Conservation (phyloP, 2,797 vertebrate species). For the Acipenser oxyrinchus region DNA sequence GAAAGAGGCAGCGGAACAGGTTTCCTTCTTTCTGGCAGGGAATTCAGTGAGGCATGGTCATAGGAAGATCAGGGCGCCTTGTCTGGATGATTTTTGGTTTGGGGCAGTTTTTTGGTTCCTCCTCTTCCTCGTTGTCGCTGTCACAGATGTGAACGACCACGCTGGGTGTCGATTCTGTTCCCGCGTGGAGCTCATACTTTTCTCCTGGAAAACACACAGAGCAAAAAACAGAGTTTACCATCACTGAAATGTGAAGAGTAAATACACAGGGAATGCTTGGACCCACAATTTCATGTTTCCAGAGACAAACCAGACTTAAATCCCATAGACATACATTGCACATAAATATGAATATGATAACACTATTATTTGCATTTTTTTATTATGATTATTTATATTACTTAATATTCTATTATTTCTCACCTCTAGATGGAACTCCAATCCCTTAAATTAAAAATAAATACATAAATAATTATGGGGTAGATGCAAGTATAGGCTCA, state of each 20-base stretch:
- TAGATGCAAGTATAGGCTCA: too few relatives aligned
- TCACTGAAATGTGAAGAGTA: slow-evolving; percentile 5
- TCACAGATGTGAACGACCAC: slow-evolving; percentile 78
- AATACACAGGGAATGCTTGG: too few relatives aligned
- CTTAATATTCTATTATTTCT: too few relatives aligned
- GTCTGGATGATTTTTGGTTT: slow-evolving; percentile 81
- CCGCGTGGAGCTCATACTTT: slow-evolving; percentile 75
- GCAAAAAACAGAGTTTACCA: not conserved
- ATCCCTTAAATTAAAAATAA: too few relatives aligned
- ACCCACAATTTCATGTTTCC: too few relatives aligned
- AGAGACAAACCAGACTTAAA: too few relatives aligned
- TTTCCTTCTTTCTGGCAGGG: slow-evolving; percentile 37
- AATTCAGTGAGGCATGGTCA: slow-evolving; percentile 66
- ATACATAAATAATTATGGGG: too few relatives aligned
- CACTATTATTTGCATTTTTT: too few relatives aligned
- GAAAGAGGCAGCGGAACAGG: slow-evolving; percentile 35
- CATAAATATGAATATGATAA: too few relatives aligned
- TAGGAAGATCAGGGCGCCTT: slow-evolving; percentile 66
- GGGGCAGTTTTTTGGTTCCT: slow-evolving; percentile 70
- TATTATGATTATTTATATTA: too few relatives aligned
- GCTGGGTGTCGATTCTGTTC: slow-evolving; percentile 77
- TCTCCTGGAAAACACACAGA: slow-evolving; percentile 55
- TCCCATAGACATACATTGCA: too few relatives aligned
- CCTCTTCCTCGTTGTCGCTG: slow-evolving; percentile 65
- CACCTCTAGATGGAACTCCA: too few relatives aligned